Evolutionary conservation across 2,888 invertebrate species (phyloP).

Genomic region (Clusia tigrina): DNA sequence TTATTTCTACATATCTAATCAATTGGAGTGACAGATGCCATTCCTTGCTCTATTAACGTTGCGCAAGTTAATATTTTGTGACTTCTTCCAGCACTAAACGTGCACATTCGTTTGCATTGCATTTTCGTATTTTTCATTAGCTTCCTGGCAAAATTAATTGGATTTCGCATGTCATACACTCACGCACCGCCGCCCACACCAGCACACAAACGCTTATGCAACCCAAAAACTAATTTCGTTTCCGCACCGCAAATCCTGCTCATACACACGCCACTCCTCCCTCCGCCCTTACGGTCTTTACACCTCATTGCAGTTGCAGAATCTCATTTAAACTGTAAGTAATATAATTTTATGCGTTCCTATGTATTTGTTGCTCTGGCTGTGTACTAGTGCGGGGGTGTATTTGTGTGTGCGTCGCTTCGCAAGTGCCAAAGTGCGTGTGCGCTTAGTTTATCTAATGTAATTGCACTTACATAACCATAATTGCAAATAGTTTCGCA

Average conservation of each 20-base stretch:
- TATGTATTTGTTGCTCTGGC: not conserved
- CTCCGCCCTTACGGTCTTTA: not conserved
- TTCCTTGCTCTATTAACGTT: no score
- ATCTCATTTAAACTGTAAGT: conserved; percentile 4
- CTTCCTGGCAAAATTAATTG: no score
- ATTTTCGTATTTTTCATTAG: no score
- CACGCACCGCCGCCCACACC: no score
- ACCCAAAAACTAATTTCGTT: conserved; percentile 7
- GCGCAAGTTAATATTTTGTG: no score
- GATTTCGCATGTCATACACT: no score
- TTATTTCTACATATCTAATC: no score
- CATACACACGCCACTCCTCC: not conserved
- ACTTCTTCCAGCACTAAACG: no score
- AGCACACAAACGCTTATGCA: no score
- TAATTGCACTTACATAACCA: conserved; percentile 10
- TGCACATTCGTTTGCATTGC: no score
- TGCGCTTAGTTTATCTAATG: conserved; percentile 2
- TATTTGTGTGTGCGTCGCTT: not conserved
- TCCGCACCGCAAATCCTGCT: not conserved
- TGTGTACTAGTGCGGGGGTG: not conserved
- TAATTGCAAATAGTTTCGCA: conserved; percentile 12
- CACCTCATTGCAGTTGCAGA: conserved; percentile 6
- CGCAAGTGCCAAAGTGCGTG: not conserved
- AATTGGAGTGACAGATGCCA: no score
- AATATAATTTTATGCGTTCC: not conserved